phyloP scores from a whole-genome alignment of 2,888 invertebrate species.

The Tipula helvola region DNA sequence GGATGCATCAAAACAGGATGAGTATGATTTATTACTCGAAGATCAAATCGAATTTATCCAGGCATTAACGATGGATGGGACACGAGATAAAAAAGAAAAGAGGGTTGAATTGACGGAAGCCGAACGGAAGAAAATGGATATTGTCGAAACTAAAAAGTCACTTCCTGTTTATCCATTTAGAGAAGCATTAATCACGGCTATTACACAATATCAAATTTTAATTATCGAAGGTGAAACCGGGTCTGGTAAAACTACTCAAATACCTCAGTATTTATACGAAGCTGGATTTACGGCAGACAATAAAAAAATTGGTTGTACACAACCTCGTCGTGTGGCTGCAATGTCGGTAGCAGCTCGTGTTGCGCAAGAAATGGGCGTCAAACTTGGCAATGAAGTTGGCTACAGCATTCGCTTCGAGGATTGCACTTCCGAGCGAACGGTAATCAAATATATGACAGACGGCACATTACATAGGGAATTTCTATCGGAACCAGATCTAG shows the following conservation, averaged over 20 bases:
- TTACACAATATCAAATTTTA: slow-evolving; percentile 74
- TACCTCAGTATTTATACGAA: slow-evolving; percentile 94
- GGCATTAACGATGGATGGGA: slow-evolving; percentile 67
- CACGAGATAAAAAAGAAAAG: slow-evolving; percentile 39
- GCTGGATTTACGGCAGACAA: slow-evolving; percentile 75
- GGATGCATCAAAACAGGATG: slow-evolving; percentile 59
- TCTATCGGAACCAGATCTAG: slow-evolving; percentile 90
- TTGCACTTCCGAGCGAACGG: slow-evolving; percentile 93
- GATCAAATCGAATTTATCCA: slow-evolving; percentile 98
- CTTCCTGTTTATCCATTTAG: slow-evolving; percentile 90
- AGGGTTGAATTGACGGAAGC: slow-evolving; percentile 51
- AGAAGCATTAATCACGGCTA: slow-evolving; percentile 78
- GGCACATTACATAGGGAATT: slow-evolving; percentile 96
- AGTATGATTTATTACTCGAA: slow-evolving; percentile 87
- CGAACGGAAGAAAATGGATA: slow-evolving; percentile 61
- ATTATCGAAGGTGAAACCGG: slow-evolving; percentile 99
- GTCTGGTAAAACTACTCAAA: slow-evolving; percentile 97
- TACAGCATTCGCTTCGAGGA: slow-evolving; percentile 96
- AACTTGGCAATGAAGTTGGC: slow-evolving; percentile 85
- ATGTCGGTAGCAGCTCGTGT: slow-evolving; percentile 99
- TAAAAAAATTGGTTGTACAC: slow-evolving; percentile 92
- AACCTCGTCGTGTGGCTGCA: slow-evolving; percentile 94
- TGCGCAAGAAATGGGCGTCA: slow-evolving; percentile 93
- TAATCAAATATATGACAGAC: slow-evolving; percentile 98
- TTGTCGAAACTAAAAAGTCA: slow-evolving; percentile 85